Conservation (phyloP, 1,140 invertebrate genomes). For the Anthonomus grandis region DNA sequence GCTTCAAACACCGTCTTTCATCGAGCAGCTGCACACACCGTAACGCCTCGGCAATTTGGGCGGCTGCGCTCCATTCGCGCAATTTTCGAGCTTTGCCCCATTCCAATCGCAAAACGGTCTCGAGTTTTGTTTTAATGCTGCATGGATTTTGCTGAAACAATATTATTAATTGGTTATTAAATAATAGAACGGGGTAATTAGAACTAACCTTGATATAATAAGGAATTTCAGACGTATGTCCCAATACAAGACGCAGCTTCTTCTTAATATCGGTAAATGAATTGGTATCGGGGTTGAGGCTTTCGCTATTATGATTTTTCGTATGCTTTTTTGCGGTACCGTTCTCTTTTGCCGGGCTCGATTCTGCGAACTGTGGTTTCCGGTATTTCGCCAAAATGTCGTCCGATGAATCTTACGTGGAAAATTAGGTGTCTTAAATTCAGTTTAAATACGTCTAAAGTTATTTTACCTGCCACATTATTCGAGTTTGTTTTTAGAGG, state of each 20-base stretch:
- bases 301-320: constrained; percentile 26
- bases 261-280: constrained; percentile 74
- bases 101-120: constrained; percentile 73
- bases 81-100: constrained; percentile 85
- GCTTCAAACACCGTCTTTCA: constrained; percentile 67
- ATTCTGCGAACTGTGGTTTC: constrained; percentile 66
- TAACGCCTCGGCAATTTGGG: constrained; percentile 80
- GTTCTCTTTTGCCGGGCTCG: constrained; percentile 50
- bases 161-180: background rate
- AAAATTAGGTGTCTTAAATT: background rate
- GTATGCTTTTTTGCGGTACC: constrained; percentile 18
- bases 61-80: constrained; percentile 74
- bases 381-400: constrained; percentile 95
- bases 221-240: constrained; percentile 48
- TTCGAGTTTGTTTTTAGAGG: constrained; percentile 23
- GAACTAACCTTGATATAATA: constrained; percentile 34
- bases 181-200: background rate
- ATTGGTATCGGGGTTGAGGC: constrained; percentile 27
- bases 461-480: constrained; percentile 26
- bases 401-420: constrained; percentile 70
- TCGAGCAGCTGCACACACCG: constrained; percentile 77
- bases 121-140: constrained; percentile 58
- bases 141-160: constrained; percentile 31
- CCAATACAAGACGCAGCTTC: constrained; percentile 88
- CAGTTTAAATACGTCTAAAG: background rate